Conservation (phyloP, 2,113 vertebrate genomes). For the Tyrannus savana region DNA sequence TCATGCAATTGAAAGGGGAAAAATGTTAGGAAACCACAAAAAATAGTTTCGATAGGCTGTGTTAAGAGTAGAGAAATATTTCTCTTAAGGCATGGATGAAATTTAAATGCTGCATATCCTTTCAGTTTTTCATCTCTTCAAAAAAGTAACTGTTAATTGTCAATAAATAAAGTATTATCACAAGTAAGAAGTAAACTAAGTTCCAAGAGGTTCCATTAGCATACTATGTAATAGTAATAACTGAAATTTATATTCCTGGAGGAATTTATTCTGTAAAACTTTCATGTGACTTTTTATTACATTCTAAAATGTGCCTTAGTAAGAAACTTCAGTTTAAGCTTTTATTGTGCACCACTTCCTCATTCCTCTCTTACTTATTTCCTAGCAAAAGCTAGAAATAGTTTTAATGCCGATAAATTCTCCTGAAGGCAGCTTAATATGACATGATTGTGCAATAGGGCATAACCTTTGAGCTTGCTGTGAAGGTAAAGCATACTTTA, state of each 20-base stretch:
- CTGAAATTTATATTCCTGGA: not conserved
- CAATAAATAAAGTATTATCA: not conserved
- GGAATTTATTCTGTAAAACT: not conserved
- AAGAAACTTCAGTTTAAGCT: not conserved
- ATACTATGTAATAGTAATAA: not conserved
- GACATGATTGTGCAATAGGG: not conserved
- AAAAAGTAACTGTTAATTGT: not conserved
- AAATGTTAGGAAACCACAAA: not conserved
- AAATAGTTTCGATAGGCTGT: not conserved
- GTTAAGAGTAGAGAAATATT: not conserved
- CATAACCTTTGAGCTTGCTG: not conserved
- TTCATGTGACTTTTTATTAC: not conserved
- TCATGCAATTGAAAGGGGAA: not conserved
- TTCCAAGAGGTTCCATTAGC: not conserved
- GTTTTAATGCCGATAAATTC: slow-evolving; percentile 1
- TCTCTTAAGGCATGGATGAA: not conserved
- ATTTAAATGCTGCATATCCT: not conserved
- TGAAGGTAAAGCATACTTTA: not conserved
- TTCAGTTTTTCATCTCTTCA: not conserved
- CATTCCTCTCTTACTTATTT: not conserved
- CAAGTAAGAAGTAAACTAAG: not conserved
- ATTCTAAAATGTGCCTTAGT: not conserved
- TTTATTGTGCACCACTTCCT: not conserved
- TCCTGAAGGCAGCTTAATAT: not conserved
- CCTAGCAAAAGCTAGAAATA: not conserved